These are phyloP conservation scores for Chrysolina haemoptera DNA, from an alignment of 2,888 invertebrate genomes.

Conservation along the genomic window DNA sequence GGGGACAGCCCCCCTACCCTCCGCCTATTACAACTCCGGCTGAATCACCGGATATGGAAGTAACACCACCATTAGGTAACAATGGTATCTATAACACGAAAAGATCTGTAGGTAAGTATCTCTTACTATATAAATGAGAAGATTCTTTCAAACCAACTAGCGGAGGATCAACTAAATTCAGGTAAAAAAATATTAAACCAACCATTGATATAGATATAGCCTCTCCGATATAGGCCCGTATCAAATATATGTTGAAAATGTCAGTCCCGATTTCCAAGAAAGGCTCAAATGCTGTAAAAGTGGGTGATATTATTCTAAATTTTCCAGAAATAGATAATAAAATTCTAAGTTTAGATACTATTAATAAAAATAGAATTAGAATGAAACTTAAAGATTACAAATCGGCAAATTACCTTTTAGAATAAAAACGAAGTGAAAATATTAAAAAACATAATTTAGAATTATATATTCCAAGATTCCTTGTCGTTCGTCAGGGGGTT, in stretches of 20 bases:
- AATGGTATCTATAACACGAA: neutral
- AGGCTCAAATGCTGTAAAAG: conserved; percentile 22
- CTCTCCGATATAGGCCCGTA: neutral
- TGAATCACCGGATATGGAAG: conserved; percentile 1
- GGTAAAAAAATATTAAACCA: neutral
- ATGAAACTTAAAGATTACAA: neutral
- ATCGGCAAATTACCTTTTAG: neutral
- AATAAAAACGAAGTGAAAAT: neutral
- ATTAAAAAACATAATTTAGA: too few relatives aligned
- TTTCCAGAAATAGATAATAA: neutral
- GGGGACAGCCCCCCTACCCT: conserved; percentile 7
- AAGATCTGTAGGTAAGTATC: neutral
- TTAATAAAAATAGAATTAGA: too few relatives aligned
- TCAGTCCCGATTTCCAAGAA: too few relatives aligned
- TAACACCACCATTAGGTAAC: neutral
- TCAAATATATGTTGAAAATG: neutral
- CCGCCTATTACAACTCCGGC: neutral
- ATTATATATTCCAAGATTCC: conserved; percentile 4
- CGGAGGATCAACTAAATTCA: neutral
- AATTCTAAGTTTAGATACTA: conserved; percentile 4
- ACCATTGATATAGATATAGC: neutral
- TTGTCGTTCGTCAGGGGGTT: conserved; percentile 2
- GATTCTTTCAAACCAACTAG: neutral
- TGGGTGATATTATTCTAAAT: conserved; percentile 24
- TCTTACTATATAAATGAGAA: neutral